Evolutionary conservation across 2,797 vertebrate genomes (phyloP), one percentile per base, ranked within the genome.

Genomic region (Octomys mimax): DNA sequence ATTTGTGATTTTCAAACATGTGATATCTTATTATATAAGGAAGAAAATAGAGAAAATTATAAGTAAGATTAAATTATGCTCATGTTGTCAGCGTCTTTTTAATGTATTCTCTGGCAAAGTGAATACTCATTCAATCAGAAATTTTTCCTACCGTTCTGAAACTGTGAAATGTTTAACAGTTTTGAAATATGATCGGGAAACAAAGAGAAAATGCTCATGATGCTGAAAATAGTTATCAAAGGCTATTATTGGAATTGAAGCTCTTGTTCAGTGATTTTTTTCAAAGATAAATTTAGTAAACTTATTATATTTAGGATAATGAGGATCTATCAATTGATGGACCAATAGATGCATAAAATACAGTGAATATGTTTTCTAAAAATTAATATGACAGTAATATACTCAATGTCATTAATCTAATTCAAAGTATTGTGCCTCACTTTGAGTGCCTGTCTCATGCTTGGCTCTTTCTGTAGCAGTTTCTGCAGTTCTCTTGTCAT

Each of bases 111-210:
- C 26, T 59, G 36, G 71, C 79, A 94, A 92, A 87, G 9, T 62
- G 33, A 18, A 12, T 33, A 33, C 52, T 70, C 11, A 78, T 70
- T 70, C 33, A 70, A 36, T 7, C 61, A 49, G 49, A 33, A 49
- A 71, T 61, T 79, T 57, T 91, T 77, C 54, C 66, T 70, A n/a
- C 19, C 54, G 9, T 54, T 52, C 7, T n/a, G 39, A 70, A 19
- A 19, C 21, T 31, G 2, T 62, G 33, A 77, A 89, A 97, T 42
- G 19, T 46, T 22, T 31, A 57, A 70, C 68, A 33, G 81, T 39
- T 80, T 66, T 49, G 33, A 93, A 66, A 66, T 18, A 5, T 57
- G 13, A 66, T 66, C 66, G 78, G 52, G n/a, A 94, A 95, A 87
- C 10, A 86, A 68, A 64, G 4, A 36, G n/a, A 91, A n/a, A 73